Conservation (phyloP, 2,113 vertebrate species). For the Anser cygnoides region DNA sequence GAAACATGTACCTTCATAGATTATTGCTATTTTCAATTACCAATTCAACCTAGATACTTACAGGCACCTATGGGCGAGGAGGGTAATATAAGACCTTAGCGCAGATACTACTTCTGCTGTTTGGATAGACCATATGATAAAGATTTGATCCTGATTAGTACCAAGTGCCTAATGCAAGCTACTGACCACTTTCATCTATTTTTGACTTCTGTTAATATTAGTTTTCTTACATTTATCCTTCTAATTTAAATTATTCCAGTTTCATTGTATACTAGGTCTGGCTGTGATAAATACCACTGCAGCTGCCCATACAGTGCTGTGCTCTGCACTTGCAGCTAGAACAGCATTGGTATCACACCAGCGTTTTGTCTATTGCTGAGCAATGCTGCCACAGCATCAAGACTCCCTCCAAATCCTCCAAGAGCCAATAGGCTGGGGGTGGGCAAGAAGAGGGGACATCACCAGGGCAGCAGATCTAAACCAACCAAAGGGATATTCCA, state of each 20-base stretch:
- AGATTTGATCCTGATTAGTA: not conserved
- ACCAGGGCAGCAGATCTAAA: too few relatives aligned
- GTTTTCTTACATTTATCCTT: not conserved
- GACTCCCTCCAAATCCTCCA: too few relatives aligned
- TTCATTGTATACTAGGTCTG: too few relatives aligned
- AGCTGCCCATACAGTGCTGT: too few relatives aligned
- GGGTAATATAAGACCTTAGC: not conserved
- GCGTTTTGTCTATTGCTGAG: too few relatives aligned
- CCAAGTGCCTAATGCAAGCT: not conserved
- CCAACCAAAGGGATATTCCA: too few relatives aligned
- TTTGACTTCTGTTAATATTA: not conserved
- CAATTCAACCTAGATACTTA: not conserved
- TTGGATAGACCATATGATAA: rapidly evolving
- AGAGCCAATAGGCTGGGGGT: too few relatives aligned
- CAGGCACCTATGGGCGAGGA: rapidly evolving
- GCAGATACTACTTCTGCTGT: not conserved
- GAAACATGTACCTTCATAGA: not conserved
- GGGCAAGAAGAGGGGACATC: too few relatives aligned
- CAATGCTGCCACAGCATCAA: too few relatives aligned
- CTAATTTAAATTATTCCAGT: not conserved
- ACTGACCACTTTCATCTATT: not conserved
- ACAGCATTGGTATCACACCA: too few relatives aligned
- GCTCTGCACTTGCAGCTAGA: too few relatives aligned
- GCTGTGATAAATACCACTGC: too few relatives aligned
- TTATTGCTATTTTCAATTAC: not conserved